Conservation (phyloP, 2,888 invertebrate species). For the Lypha dubia region DNA sequence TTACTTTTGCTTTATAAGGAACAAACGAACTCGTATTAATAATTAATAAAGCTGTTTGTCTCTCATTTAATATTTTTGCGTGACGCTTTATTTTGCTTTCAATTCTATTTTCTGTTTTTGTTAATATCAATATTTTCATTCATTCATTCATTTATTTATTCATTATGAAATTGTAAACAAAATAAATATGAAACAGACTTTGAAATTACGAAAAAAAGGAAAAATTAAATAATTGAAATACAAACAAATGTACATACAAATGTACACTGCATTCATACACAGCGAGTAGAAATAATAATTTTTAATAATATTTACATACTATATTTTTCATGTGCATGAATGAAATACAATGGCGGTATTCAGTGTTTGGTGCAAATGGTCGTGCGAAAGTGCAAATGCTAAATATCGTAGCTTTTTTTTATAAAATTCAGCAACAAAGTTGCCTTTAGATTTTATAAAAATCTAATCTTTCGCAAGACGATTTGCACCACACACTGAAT, state of each 20-base stretch:
- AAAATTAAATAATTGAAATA: background rate
- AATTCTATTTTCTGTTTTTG: background rate
- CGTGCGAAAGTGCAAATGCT: too few relatives aligned
- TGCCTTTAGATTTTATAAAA: too few relatives aligned
- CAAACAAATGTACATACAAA: background rate
- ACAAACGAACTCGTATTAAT: background rate
- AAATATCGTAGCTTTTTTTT: too few relatives aligned
- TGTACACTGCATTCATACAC: background rate
- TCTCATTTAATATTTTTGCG: background rate
- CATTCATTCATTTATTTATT: constrained; percentile 37
- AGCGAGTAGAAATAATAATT: background rate
- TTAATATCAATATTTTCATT: background rate
- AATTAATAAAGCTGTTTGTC: constrained; percentile 38
- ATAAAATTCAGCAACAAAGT: too few relatives aligned
- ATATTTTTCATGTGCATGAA: too few relatives aligned
- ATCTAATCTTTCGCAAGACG: too few relatives aligned
- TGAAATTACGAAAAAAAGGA: constrained; percentile 25
- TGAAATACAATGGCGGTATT: too few relatives aligned
- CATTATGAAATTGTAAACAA: constrained; percentile 44
- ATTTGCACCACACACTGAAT: too few relatives aligned
- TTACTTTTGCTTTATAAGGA: background rate
- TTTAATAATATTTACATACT: constrained; percentile 45
- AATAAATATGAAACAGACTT: constrained; percentile 30
- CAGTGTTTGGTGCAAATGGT: too few relatives aligned
- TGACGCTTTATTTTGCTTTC: constrained; percentile 3